These are phyloP conservation scores for Gymnoscopelus microlampas DNA, from an alignment of 2,797 vertebrate species.

Conservation along the genomic window DNA sequence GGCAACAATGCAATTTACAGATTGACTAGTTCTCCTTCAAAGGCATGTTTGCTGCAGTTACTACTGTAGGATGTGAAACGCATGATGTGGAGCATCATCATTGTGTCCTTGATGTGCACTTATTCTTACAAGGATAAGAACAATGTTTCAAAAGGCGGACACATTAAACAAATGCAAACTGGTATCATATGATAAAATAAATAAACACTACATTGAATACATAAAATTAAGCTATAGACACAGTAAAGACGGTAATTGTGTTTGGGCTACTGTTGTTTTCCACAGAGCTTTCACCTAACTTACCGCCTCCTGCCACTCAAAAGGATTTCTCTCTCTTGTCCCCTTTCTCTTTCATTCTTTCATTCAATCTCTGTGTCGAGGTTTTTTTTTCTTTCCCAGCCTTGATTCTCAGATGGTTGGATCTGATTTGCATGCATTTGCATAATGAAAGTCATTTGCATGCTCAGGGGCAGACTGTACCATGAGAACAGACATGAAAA, in stretches of 20 bases:
- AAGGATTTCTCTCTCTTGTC: constrained; percentile 78
- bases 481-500: constrained; percentile 94
- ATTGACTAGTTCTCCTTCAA: constrained; percentile 24
- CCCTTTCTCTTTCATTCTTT: constrained; percentile 79
- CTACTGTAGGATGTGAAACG: constrained; percentile 16
- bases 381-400: constrained; percentile 80
- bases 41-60: constrained; percentile 34
- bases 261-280: constrained; percentile 73
- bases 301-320: constrained; percentile 78
- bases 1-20: constrained; percentile 1
- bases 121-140: constrained; percentile 33
- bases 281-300: constrained; percentile 76
- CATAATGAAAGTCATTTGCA: constrained; percentile 99
- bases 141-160: constrained; percentile 19
- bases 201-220: constrained; percentile 35
- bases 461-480: constrained; percentile 95
- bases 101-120: constrained; percentile 24
- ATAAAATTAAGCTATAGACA: constrained; percentile 41
- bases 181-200: constrained; percentile 31
- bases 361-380: constrained; percentile 82
- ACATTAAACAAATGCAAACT: constrained; percentile 23
- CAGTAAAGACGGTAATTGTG: constrained; percentile 61
- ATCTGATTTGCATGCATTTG: constrained; percentile 99
- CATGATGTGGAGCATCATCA: constrained; percentile 22
- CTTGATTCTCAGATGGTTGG: constrained; percentile 96